phyloP scores from a whole-genome alignment of 2,113 vertebrate species.

The Chrysochloris asiatica region DNA sequence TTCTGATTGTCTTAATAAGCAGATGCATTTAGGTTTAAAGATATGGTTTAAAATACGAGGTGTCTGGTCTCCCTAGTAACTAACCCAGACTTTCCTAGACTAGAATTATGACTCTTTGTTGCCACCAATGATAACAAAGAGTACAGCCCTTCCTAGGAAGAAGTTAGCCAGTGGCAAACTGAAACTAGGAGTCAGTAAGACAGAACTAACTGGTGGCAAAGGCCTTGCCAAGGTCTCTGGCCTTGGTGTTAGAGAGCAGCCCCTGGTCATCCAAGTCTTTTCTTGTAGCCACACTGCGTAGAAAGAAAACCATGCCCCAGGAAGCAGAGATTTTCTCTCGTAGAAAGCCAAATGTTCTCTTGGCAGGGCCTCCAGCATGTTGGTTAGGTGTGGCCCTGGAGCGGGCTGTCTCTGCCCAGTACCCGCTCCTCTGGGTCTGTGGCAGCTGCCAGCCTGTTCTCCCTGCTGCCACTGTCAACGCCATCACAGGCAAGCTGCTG shows the following conservation, averaged over 20 bases:
- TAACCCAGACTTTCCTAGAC: background rate
- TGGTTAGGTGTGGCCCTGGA: background rate
- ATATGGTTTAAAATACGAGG: background rate
- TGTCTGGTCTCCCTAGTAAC: background rate
- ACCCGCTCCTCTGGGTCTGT: background rate
- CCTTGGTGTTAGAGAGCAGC: background rate
- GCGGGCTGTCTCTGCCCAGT: constrained; percentile 50
- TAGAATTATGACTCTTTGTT: constrained; percentile 38
- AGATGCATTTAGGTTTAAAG: background rate
- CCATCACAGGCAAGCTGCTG: constrained; percentile 56
- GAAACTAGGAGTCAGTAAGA: background rate
- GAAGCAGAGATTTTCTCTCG: no score
- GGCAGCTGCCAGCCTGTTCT: constrained; percentile 51
- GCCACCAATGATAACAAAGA: constrained; percentile 47
- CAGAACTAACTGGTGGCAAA: background rate
- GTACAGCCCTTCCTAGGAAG: background rate
- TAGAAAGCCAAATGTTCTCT: background rate
- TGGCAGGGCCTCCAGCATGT: background rate
- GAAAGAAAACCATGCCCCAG: no score
- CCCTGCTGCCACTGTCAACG: constrained; percentile 49
- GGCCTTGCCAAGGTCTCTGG: background rate
- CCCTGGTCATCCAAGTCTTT: background rate
- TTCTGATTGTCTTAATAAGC: constrained; percentile 6
- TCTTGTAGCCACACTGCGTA: no score
- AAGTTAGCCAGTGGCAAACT: background rate